Base-by-base conservation (phyloP, 1,140 invertebrate species). In the Drosophila parabipectinata region DNA sequence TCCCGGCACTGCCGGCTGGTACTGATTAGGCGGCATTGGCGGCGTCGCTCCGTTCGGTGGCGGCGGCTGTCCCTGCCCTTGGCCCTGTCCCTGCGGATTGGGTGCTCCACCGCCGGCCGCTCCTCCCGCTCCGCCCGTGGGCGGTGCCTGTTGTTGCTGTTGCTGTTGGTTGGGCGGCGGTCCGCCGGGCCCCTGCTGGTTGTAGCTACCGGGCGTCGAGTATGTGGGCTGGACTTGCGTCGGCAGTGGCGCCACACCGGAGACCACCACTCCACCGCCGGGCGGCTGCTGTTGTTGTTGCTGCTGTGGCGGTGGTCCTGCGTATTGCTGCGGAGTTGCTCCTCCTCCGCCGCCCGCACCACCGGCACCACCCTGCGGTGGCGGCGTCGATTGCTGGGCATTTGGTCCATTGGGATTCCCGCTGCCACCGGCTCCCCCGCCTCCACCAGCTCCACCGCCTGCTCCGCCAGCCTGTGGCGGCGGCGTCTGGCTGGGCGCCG, bases 221-320 rank as follows among this genome's bases (percentile, higher is more conserved):
- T 92, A 92, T 15, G 92, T 83, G 45, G 92, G 82, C 12, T 91
- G 89, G 7, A 77, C 89, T 34, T 79, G 90, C 9, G 90, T 78
- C 0, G 90, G 78, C 55, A 84, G 52, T 7, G 81, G 74, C 1
- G 81, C 66, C 26, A 88, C 81, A 6, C 78, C 89, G 9, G 88
- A 90, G 6, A 90, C 89, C 8, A 78, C 76, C 0, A 79, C 77
- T 14, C 34, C 54, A 1, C 45, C 68, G 10, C 73, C 51, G 37
- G 50, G 92, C 80, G 77, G 85, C 57, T 77, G 75, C 34, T 37
- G 34, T n/a, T 37, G 34, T 12, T 32, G 30, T 58, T 84, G 92
- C 77, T 78, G 88, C 55, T 68, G 66, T 48, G 68, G 91, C 62
- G 69, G 79, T 28, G 61, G 76, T 15, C 58, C 59, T 55, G 66